These are phyloP conservation scores for Drosophila tristis DNA, from an alignment of 1,140 invertebrate species.

Conservation along the genomic window DNA sequence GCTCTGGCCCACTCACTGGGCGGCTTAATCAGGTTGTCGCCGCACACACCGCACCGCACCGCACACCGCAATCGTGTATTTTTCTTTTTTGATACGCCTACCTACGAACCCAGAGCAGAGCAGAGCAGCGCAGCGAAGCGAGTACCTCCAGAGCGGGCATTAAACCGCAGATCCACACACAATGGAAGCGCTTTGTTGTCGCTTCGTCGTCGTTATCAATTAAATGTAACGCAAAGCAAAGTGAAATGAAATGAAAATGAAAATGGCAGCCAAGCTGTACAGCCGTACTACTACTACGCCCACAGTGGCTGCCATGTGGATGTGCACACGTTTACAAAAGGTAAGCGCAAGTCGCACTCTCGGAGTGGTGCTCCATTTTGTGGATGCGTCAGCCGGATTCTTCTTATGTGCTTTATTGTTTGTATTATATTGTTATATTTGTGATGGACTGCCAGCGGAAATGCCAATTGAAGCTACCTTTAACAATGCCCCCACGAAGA, in stretches of 20 bases:
- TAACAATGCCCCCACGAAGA: slow-evolving; percentile 73
- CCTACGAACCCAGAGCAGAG: slow-evolving; percentile 34
- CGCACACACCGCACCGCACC: too few species aligned
- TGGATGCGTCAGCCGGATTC: slow-evolving; percentile 66
- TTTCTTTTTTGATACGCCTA: slow-evolving; percentile 59
- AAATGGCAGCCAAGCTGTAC: slow-evolving; percentile 69
- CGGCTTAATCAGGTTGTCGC: slow-evolving; percentile 45
- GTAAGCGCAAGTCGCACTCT: slow-evolving; percentile 50
- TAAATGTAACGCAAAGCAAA: slow-evolving; percentile 67
- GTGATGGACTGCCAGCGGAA: slow-evolving; percentile 59
- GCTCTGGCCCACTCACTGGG: slow-evolving; percentile 17
- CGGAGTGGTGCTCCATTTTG: slow-evolving; percentile 14
- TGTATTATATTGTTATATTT: slow-evolving; percentile 44
- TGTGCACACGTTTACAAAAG: slow-evolving; percentile 62
- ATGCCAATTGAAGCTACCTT: slow-evolving; percentile 80
- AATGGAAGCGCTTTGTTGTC: slow-evolving; percentile 67
- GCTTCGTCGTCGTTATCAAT: slow-evolving; percentile 70
- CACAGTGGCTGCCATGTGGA: slow-evolving; percentile 12
- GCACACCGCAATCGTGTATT: not conserved
- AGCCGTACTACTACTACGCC: slow-evolving; percentile 17
- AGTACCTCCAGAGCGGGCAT: slow-evolving; percentile 44
- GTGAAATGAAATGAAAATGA: slow-evolving; percentile 46
- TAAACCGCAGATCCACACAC: slow-evolving; percentile 57
- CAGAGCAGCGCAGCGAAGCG: slow-evolving; percentile 3
- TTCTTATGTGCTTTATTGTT: slow-evolving; percentile 60